A percentile compares a stretch with the other conserved stretches of the same genome.
These are phyloP conservation scores for Microctonus brassicae DNA, from an alignment of 2,888 invertebrate genomes.

Conservation along the genomic window DNA sequence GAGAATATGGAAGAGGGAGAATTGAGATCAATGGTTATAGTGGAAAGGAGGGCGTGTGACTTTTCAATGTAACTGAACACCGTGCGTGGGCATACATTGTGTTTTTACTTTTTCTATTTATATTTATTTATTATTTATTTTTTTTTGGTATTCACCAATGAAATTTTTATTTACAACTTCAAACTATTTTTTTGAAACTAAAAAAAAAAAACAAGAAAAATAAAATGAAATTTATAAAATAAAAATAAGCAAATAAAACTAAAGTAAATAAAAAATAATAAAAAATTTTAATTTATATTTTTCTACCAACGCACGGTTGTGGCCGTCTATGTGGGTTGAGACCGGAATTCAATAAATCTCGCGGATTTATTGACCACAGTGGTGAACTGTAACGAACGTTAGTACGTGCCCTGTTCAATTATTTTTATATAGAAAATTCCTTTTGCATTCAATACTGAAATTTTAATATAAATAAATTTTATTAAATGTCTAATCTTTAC, in stretches of 20 bases:
- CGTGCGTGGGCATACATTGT: slow-evolving; percentile 43
- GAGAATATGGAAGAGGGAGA: slow-evolving; percentile 29
- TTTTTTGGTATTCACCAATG: slow-evolving; percentile 2
- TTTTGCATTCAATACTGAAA: slow-evolving; percentile 18
- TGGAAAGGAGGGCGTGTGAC: slow-evolving; percentile 47
- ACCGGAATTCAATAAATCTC: slow-evolving; percentile 38
- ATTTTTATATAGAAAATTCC: slow-evolving; percentile 21
- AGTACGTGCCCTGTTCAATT: slow-evolving; percentile 26
- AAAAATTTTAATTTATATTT: slow-evolving; percentile 18
- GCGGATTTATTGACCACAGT: slow-evolving; percentile 33
- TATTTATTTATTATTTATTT: slow-evolving; percentile 10
- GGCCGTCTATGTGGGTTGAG: slow-evolving; percentile 32
- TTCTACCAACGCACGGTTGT: slow-evolving; percentile 9
- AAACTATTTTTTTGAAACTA: neutral
- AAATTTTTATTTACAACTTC: slow-evolving; percentile 24
- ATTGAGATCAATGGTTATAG: slow-evolving; percentile 49
- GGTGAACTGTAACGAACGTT: slow-evolving; percentile 30
- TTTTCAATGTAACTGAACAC: slow-evolving; percentile 45
- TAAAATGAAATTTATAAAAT: too few relatives aligned
- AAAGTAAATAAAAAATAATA: neutral
- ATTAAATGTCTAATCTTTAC: too few relatives aligned
- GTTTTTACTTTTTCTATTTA: neutral
- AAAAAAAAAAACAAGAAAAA: neutral
- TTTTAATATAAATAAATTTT: too few relatives aligned
- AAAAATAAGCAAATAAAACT: too few relatives aligned